Evolutionary conservation across 2,888 invertebrate genomes (phyloP).

Genomic region (Brachyptera risi): DNA sequence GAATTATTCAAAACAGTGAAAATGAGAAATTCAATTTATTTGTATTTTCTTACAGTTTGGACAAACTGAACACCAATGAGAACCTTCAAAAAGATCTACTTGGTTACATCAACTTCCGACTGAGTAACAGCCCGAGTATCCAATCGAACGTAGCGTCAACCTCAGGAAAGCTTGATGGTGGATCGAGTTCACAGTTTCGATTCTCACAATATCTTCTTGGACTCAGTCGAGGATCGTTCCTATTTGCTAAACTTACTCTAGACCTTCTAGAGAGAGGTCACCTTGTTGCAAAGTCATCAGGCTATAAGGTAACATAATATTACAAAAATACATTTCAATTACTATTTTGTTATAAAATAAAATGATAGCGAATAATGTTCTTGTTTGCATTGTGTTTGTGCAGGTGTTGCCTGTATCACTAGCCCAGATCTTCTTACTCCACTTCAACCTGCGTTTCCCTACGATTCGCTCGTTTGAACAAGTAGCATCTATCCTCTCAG

Average conservation of each 20-base stretch:
- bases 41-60: constrained; percentile 52
- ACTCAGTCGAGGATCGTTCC: constrained; percentile 82
- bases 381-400: constrained; percentile 4
- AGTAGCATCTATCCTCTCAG: constrained; percentile 80
- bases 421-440: constrained; percentile 84
- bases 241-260: constrained; percentile 86
- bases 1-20: too few species aligned
- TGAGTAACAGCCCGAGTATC: constrained; percentile 75
- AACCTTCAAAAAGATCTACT: constrained; percentile 79
- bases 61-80: constrained; percentile 62
- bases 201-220: constrained; percentile 82
- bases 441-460: constrained; percentile 89
- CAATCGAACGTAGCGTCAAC: constrained; percentile 72
- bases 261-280: constrained; percentile 90
- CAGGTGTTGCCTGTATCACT: constrained; percentile 75
- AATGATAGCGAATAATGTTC: background rate
- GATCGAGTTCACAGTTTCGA: constrained; percentile 63
- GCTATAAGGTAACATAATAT: constrained; percentile 65
- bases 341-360: background rate
- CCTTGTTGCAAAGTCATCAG: constrained; percentile 87
- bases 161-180: constrained; percentile 56
- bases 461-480: constrained; percentile 81
- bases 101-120: constrained; percentile 80
- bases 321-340: too few species aligned
- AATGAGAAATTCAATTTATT: too few species aligned